A percentile compares a stretch with the other conserved stretches of the same genome.
Evolutionary conservation across 2,113 vertebrate genomes (phyloP).

Genomic region (Craseonycteris thonglongyai): DNA sequence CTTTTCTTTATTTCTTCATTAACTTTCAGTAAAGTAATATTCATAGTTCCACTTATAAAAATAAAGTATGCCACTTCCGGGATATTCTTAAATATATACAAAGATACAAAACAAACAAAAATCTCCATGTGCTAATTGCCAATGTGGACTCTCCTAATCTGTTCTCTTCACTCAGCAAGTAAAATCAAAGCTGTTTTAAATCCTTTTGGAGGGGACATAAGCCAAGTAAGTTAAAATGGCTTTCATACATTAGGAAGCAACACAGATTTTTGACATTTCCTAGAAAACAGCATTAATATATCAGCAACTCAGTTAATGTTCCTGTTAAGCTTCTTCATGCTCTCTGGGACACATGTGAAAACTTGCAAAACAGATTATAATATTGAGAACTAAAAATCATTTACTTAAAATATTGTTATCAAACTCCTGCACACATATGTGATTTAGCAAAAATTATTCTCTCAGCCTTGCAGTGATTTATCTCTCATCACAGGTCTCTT

Average conservation of each 20-base stretch:
- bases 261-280: neutral
- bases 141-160: neutral
- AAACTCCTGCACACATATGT: neutral
- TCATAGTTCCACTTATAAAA: neutral
- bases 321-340: neutral
- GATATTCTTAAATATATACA: neutral
- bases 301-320: neutral
- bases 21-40: neutral
- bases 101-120: neutral
- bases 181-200: neutral
- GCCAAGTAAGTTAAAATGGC: neutral
- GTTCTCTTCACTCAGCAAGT: neutral
- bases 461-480: neutral
- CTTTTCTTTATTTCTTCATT: neutral
- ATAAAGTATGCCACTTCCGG: neutral
- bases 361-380: neutral
- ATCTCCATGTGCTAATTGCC: neutral
- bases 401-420: neutral
- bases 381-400: neutral
- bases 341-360: neutral
- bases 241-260: neutral
- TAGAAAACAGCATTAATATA: neutral
- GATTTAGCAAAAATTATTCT: neutral
- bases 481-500: neutral
- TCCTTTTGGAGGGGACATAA: neutral